Evolutionary conservation across 2,888 invertebrate genomes (phyloP).

Genomic region (Bombylius discolor): DNA sequence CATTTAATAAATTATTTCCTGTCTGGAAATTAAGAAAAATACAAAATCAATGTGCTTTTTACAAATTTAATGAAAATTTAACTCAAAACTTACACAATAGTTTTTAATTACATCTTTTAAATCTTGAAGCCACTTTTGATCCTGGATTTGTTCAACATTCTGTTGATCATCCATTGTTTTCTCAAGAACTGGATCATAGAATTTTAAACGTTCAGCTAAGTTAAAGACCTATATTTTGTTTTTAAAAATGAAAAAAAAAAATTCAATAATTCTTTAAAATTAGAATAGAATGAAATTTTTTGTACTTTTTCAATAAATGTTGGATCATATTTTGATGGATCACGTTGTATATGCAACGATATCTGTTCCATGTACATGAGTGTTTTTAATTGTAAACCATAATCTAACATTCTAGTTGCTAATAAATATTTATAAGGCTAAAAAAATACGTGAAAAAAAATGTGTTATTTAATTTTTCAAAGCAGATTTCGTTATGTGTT

Average conservation of each 20-base stretch:
- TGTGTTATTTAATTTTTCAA: neutral
- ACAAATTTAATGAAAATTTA: neutral
- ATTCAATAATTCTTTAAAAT: neutral
- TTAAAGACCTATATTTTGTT: conserved; percentile 30
- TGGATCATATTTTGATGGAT: conserved; percentile 41
- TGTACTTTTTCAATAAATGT: conserved; percentile 42
- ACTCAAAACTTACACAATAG: conserved; percentile 14
- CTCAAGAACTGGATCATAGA: conserved; percentile 47
- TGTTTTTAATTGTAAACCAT: conserved; percentile 66
- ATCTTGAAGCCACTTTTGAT: conserved; percentile 34
- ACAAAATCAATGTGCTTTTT: neutral
- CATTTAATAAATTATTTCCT: neutral
- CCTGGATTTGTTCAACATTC: conserved; percentile 22
- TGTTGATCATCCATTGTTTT: conserved; percentile 28
- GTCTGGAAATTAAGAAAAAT: neutral
- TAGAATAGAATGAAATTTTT: neutral
- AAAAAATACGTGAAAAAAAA: conserved; percentile 17
- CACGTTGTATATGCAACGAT: conserved; percentile 49
- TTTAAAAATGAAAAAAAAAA: neutral
- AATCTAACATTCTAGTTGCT: conserved; percentile 62
- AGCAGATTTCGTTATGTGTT: neutral
- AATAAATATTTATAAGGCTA: conserved; percentile 75
- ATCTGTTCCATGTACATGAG: conserved; percentile 74
- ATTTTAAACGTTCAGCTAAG: conserved; percentile 51
- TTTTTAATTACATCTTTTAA: conserved; percentile 25